Conservation (phyloP, 2,797 vertebrate species). For the Molossus alvarezi region DNA sequence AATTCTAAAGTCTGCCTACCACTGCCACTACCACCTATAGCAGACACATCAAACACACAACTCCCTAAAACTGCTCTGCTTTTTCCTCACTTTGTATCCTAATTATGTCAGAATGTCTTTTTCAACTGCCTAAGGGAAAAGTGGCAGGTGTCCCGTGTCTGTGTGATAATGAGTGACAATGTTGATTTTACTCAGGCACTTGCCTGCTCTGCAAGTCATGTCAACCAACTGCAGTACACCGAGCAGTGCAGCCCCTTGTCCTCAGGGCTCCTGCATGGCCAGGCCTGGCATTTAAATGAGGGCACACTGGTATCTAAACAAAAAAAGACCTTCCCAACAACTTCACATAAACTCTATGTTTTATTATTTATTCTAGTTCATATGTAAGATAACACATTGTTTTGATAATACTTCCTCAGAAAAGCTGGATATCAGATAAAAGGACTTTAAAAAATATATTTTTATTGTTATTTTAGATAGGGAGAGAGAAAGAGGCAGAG, state of each 20-base stretch:
- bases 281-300: background rate
- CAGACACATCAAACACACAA: background rate
- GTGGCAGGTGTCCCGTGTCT: rapidly evolving
- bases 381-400: background rate
- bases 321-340: background rate
- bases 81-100: background rate
- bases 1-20: background rate
- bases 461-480: too few relatives aligned
- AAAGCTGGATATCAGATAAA: background rate
- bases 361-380: background rate
- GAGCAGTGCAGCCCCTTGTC: rapidly evolving
- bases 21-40: rapidly evolving
- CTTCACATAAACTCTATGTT: background rate
- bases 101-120: background rate
- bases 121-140: background rate
- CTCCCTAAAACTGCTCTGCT: background rate
- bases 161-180: background rate
- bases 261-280: too few relatives aligned
- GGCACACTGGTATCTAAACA: background rate
- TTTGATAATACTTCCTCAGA: background rate
- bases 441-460: background rate
- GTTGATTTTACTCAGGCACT: background rate
- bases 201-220: rapidly evolving
- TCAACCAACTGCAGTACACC: background rate
- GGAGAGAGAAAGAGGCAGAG: too few relatives aligned